Percentiles rank a stretch among this genome's conserved stretches.
These are phyloP conservation scores for Abscondita cerata DNA, from an alignment of 2,888 invertebrate species.

Conservation along the genomic window DNA sequence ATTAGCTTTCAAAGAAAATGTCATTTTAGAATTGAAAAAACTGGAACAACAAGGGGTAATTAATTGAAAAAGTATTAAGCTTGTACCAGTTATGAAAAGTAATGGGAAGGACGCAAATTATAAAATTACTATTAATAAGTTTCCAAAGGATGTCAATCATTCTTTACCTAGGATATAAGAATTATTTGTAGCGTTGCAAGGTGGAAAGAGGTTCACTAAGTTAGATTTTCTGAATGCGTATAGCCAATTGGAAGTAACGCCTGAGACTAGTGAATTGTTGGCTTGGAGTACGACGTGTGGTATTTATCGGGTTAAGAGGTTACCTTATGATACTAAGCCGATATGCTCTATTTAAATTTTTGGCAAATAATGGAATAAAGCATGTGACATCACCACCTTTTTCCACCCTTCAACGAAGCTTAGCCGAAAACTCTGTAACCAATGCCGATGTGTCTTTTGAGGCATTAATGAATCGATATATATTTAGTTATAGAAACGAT, in stretches of 20 bases:
- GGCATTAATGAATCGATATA: neutral
- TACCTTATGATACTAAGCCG: neutral
- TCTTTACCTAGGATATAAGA: neutral
- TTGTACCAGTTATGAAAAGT: constrained; percentile 5
- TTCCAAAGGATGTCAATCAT: constrained; percentile 39
- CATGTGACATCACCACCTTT: too few relatives aligned
- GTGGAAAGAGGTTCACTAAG: neutral
- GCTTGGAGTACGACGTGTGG: neutral
- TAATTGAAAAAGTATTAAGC: too few relatives aligned
- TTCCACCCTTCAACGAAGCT: too few relatives aligned
- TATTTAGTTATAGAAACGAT: neutral
- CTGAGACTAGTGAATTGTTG: neutral
- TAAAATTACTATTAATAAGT: neutral
- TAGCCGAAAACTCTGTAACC: too few relatives aligned
- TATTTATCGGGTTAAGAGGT: neutral
- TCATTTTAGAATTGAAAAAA: constrained; percentile 28
- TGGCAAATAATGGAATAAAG: too few relatives aligned
- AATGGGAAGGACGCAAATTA: neutral
- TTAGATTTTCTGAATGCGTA: constrained; percentile 44
- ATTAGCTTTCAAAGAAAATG: constrained; percentile 27
- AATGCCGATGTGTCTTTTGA: constrained; percentile 1
- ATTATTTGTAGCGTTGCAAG: neutral
- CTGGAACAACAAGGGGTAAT: too few relatives aligned
- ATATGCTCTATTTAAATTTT: constrained; percentile 43
- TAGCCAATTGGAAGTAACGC: constrained; percentile 28